Conservation (phyloP, 2,888 invertebrate species). For the Netelia fuscicornis region DNA sequence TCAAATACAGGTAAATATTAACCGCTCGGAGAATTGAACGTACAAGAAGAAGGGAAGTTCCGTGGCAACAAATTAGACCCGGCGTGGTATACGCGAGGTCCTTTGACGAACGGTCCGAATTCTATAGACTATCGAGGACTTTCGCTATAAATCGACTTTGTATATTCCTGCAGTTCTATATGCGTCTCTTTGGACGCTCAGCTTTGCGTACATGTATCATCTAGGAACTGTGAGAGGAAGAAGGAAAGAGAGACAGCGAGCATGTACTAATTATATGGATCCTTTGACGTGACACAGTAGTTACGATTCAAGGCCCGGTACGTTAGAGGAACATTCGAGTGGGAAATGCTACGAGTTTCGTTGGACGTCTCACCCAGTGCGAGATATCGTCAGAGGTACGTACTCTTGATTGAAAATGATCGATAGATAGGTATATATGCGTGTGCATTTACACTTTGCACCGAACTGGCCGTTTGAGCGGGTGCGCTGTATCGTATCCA, state of each 20-base stretch:
- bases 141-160: too few relatives aligned
- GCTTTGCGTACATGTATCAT: constrained; percentile 26
- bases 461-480: neutral
- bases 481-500: neutral
- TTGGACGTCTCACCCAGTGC: constrained; percentile 27
- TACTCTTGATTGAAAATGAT: constrained; percentile 51
- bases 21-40: neutral
- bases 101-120: neutral
- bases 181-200: too few relatives aligned
- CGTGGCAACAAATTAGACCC: neutral
- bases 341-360: constrained; percentile 25
- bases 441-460: neutral
- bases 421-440: constrained; percentile 8
- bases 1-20: constrained; percentile 10
- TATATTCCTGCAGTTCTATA: too few relatives aligned
- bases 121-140: too few relatives aligned
- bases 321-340: constrained; percentile 18
- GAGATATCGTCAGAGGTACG: constrained; percentile 8
- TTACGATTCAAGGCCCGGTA: constrained; percentile 1
- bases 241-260: constrained; percentile 41
- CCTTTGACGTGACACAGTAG: constrained; percentile 75
- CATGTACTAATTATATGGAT: constrained; percentile 78
- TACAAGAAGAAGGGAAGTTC: neutral
- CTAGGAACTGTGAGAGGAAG: constrained; percentile 44
- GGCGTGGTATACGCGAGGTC: neutral